Percentiles rank a stretch among this genome's conserved stretches.
Conservation (phyloP, 2,113 vertebrate genomes). For the Phoxinus phoxinus region DNA sequence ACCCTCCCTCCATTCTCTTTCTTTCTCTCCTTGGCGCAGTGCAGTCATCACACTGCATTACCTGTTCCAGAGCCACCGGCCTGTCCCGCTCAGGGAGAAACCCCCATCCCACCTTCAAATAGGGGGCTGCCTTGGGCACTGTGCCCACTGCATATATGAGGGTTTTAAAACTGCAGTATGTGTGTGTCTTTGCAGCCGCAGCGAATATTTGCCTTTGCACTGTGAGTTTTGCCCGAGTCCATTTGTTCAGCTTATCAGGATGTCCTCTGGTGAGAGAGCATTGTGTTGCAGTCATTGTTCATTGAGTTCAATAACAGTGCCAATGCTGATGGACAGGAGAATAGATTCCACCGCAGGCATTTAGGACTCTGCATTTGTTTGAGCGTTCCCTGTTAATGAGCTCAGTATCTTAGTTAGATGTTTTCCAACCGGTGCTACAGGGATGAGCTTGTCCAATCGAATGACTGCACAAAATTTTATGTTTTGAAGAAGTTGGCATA, state of each 20-base stretch:
- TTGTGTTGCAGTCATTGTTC: slow-evolving; percentile 45
- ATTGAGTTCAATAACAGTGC: slow-evolving; percentile 38
- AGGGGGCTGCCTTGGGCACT: slow-evolving; percentile 15
- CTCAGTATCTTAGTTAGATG: slow-evolving; percentile 14
- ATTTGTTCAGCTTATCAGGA: slow-evolving; percentile 44
- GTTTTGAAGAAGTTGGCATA: background rate
- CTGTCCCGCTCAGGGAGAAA: slow-evolving; percentile 27
- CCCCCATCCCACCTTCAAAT: slow-evolving; percentile 8
- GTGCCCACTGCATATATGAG: slow-evolving; percentile 11
- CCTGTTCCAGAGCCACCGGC: slow-evolving; percentile 63
- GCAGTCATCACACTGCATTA: slow-evolving; percentile 77
- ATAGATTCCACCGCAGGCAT: slow-evolving; percentile 34
- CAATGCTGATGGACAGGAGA: slow-evolving; percentile 42
- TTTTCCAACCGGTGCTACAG: background rate
- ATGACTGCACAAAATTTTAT: slow-evolving; percentile 1
- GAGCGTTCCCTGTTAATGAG: slow-evolving; percentile 32
- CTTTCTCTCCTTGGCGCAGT: slow-evolving; percentile 77
- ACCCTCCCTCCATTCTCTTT: slow-evolving; percentile 15
- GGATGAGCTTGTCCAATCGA: background rate
- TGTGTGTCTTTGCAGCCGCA: slow-evolving; percentile 6
- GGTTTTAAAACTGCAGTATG: slow-evolving; percentile 16
- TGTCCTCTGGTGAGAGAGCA: slow-evolving; percentile 37
- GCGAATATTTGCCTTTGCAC: slow-evolving; percentile 23
- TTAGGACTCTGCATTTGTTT: slow-evolving; percentile 38
- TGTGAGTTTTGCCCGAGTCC: slow-evolving; percentile 30